A percentile compares a stretch with the other conserved stretches of the same genome.
These are phyloP conservation scores for Porites lutea DNA, from an alignment of 64 coral and sea anemone species.

Conservation along the genomic window DNA sequence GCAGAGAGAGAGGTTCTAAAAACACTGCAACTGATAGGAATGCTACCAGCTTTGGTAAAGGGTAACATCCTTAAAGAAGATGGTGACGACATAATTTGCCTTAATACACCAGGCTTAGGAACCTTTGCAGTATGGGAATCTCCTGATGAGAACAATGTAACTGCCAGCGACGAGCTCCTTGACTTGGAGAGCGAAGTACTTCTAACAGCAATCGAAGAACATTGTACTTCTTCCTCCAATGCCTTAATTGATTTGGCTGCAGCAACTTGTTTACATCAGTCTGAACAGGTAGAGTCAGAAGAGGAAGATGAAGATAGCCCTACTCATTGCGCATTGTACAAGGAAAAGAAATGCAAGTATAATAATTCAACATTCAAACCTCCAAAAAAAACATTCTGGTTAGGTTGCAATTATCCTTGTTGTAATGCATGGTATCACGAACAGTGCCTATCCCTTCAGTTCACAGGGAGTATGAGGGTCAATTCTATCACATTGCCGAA, in stretches of 20 bases:
- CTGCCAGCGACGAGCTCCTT: background rate
- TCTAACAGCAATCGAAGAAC: background rate
- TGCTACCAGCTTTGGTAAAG: no score
- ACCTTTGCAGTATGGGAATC: background rate
- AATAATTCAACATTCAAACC: constrained; percentile 1
- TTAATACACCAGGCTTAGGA: background rate
- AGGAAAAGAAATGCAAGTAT: background rate
- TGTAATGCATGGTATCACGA: background rate
- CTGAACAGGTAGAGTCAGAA: background rate
- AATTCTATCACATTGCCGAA: background rate
- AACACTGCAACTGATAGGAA: background rate
- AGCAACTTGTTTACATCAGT: background rate
- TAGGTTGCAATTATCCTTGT: background rate
- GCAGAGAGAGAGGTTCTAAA: background rate
- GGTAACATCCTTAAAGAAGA: background rate
- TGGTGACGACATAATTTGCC: background rate
- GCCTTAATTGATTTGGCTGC: background rate
- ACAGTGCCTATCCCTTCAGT: background rate
- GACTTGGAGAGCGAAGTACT: background rate
- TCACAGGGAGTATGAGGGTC: background rate
- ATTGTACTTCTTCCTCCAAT: background rate
- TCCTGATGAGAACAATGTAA: constrained; percentile 32
- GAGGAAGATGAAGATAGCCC: constrained; percentile 23
- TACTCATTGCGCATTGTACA: background rate
- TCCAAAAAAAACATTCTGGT: background rate